Evolutionary conservation across 2,888 invertebrate species (phyloP), one percentile per base, ranked within the genome.

Genomic region (Melinaea menophilus): DNA sequence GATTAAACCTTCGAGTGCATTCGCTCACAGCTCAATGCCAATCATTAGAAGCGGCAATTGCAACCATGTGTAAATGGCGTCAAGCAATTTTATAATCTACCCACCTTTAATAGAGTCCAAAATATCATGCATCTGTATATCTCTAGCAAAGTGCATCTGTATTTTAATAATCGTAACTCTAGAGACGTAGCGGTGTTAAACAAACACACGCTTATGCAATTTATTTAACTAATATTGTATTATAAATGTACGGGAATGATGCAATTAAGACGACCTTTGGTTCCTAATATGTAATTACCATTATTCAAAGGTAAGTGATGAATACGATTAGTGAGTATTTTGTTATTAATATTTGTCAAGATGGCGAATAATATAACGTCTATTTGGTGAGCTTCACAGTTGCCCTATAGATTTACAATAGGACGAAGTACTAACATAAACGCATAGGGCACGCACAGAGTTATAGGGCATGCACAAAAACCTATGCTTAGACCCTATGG

Each of bases 11-110:
- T 56, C 62, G 55, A 59, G 72, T 73, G 70, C 65, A 75, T 73
- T 72, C 67, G 67, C 68, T 65, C 63, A 64, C 58, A 57, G 56
- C 72, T 72, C 79, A 79, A 79, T 79, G 80, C 73, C 77, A 77
- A 71, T 78, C 71, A 73, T 73, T 77, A 70, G 67, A 67, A 65
- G 62, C 61, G 64, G 59, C 51, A 62, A 56, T 61, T 62, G 58
- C 60, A 62, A 56, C 64, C 66, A 69, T 65, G 59, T 67, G 62
- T 63, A 60, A 67, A 64, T 59, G 59, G 56, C 62, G 55, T 51
- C 64, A 51, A 60, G 54, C 31, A 34, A 67, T 58, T 63, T 56
- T 59, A 48, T n/a, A 22, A 34, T 41, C 37, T 65, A 46, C 5
- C 0, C 3, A 22, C 2, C 61, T 13, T 37, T n/a, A 35, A 56